Base-by-base conservation (phyloP, 2,113 vertebrate genomes). In the Passerina amoena region DNA sequence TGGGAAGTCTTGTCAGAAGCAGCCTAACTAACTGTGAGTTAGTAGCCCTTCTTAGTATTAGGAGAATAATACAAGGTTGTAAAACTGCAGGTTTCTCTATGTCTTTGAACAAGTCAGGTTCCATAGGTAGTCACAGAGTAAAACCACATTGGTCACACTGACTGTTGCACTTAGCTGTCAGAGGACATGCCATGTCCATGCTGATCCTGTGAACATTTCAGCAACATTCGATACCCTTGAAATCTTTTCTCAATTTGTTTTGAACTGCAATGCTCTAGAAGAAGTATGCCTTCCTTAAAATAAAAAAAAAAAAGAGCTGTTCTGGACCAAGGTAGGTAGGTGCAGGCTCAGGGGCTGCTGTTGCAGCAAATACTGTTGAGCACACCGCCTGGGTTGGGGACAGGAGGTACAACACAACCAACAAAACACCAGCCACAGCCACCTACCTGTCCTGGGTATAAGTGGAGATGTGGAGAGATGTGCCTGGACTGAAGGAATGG, bases 371-470 rank as follows among this genome's bases (percentile, higher is more conserved):
- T 48, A 21, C 11, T 66, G 63, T 38, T 18, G 7, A 60, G 54
- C 28, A 11, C 40, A 60, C 6, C 11, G 5, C 10, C 23, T 5
- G 23, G n/a, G n/a, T 4, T 0, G 0, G 56, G 21, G 59, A 35
- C 45, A 54, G 45, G 19, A 15, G n/a, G n/a, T 73, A 42, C 31
- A 37, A 45, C 40, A 24, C 25, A 42, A 48, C 9, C 14, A 28
- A 14, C 2, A 20, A 25, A 56, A 23, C 14, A 5, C 45, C 44
- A 5, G 1, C 30, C 25, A 51, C 19, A 28, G 50, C 18, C 53
- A 19, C 5, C 1, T 48, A 5, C 40, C 64, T 37, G 42, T 45
- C 17, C 47, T 31, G 10, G 22, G 20, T 8, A 3, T 33, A 37
- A 47, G 24, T 6, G 8, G 37, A 79, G 13, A 38, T 16, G 22